These are phyloP conservation scores for Galeopsomyia nigrocyanea DNA, from an alignment of 2,888 invertebrate species.

Conservation along the genomic window DNA sequence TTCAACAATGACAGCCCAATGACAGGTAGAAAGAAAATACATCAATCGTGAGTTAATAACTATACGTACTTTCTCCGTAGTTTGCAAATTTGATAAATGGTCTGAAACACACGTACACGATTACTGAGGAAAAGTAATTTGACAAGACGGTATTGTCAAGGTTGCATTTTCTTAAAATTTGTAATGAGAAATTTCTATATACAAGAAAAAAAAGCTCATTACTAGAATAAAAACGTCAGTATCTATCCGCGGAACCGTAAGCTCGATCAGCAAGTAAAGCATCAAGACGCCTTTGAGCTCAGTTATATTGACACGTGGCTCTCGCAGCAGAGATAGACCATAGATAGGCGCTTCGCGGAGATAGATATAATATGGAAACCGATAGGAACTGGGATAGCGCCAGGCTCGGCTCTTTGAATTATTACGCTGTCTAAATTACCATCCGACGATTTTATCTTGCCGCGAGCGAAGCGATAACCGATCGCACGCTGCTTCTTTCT, in stretches of 20 bases:
- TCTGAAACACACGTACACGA: neutral
- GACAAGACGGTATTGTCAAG: no score
- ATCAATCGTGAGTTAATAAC: conserved; percentile 11
- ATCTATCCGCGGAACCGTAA: conserved; percentile 6
- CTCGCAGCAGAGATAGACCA: neutral
- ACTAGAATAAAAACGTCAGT: neutral
- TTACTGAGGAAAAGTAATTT: no score
- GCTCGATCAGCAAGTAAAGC: neutral
- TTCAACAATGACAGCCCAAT: conserved; percentile 21
- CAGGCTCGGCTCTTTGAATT: conserved; percentile 17
- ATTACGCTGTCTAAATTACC: conserved; percentile 37
- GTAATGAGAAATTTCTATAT: no score
- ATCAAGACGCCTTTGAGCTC: conserved; percentile 1
- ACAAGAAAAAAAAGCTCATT: no score
- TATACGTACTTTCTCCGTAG: conserved; percentile 19
- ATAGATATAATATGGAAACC: conserved; percentile 23
- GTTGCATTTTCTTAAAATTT: no score
- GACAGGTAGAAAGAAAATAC: conserved; percentile 9
- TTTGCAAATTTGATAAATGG: conserved; percentile 21
- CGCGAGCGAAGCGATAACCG: neutral
- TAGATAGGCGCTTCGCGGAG: neutral
- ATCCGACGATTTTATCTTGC: conserved; percentile 37
- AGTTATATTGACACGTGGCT: conserved; percentile 16
- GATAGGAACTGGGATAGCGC: neutral
- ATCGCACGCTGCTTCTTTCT: conserved; percentile 1